Conservation (phyloP, 2,888 invertebrate species). For the Marronus borbonicus region DNA sequence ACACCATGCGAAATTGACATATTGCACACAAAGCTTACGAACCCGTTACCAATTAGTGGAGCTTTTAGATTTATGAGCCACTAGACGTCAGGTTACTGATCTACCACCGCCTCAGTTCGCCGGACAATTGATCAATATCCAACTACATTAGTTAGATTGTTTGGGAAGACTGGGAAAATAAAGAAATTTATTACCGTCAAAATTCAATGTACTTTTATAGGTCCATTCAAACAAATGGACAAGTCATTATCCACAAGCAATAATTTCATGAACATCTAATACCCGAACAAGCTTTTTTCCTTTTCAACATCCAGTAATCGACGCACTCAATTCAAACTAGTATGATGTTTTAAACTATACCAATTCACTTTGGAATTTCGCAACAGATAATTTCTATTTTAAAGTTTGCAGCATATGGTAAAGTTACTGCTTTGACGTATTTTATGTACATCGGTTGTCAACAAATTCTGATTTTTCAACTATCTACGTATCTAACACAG, state of each 20-base stretch:
- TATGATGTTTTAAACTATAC: no score
- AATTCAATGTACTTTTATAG: background rate
- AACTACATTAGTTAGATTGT: constrained; percentile 50
- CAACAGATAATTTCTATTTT: no score
- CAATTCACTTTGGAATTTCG: no score
- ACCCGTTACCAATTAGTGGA: constrained; percentile 53
- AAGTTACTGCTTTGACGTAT: no score
- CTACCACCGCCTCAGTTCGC: constrained; percentile 49
- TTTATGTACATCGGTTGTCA: no score
- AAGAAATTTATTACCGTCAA: constrained; percentile 17
- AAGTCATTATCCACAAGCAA: background rate
- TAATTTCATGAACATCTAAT: no score
- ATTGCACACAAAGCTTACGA: constrained; percentile 51
- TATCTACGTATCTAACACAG: no score
- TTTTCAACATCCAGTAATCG: no score
- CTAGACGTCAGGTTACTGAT: constrained; percentile 51
- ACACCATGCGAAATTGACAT: constrained; percentile 52
- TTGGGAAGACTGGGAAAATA: constrained; percentile 39
- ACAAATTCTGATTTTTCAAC: no score
- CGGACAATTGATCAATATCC: constrained; percentile 51
- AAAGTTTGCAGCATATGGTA: no score
- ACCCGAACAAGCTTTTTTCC: no score
- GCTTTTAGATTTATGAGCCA: constrained; percentile 54
- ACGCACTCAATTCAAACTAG: no score
- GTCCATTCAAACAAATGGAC: background rate